phyloP scores from a whole-genome alignment of 37 sponge, comb jelly and placozoan species.

The Geodia barretti region DNA sequence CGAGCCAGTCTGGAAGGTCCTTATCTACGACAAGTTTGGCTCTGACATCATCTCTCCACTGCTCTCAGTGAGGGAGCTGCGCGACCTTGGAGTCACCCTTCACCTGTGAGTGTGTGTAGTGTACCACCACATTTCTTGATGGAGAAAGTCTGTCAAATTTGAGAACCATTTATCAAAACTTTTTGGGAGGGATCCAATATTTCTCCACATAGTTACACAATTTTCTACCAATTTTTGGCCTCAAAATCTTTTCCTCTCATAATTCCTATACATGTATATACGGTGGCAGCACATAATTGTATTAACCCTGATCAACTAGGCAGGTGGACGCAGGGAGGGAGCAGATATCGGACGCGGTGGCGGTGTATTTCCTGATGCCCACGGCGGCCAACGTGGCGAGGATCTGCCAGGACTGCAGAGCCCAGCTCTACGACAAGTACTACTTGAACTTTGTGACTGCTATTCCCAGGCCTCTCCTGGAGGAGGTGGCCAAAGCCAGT shows the following conservation, averaged over 20 bases:
- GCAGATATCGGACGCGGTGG: conserved; percentile 86
- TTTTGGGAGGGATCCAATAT: background rate
- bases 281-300: too few species aligned
- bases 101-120: conserved; percentile 87
- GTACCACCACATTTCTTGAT: too few species aligned
- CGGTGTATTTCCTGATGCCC: conserved; percentile 93
- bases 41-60: conserved; percentile 98
- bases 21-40: conserved; percentile 93
- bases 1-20: conserved; percentile 85
- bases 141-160: too few species aligned
- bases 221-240: background rate
- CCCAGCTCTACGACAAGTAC: conserved; percentile 82
- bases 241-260: conserved; percentile 3
- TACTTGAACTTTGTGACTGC: conserved; percentile 95
- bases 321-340: conserved; percentile 75
- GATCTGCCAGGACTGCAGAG: conserved; percentile 82
- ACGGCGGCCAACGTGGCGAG: conserved; percentile 74
- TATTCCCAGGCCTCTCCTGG: conserved; percentile 78
- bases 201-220: background rate
- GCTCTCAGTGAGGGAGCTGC: conserved; percentile 88
- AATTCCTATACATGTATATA: conserved; percentile 2
- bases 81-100: conserved; percentile 90
- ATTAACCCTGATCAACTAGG: conserved; percentile 5
- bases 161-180: too few species aligned
- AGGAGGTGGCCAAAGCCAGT: conserved; percentile 86